phyloP scores from a whole-genome alignment of 2,113 vertebrate genomes.

The Forbesichthys papilliferus region DNA sequence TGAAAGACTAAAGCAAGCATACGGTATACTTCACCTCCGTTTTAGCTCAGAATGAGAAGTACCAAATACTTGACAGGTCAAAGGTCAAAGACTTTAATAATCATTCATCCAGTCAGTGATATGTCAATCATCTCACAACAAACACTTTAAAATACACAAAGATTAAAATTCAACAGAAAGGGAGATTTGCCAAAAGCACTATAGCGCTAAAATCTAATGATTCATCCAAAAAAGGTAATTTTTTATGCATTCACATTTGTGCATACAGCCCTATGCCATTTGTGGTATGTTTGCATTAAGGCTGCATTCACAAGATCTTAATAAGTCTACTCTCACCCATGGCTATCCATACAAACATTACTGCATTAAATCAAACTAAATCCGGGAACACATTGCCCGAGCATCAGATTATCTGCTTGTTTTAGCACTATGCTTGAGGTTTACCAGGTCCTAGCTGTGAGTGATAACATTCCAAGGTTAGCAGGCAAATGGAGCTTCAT shows the following conservation, averaged over 20 bases:
- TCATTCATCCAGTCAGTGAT: conserved; percentile 59
- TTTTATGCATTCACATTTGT: too few relatives aligned
- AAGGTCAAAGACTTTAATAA: conserved; percentile 61
- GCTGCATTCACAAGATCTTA: too few relatives aligned
- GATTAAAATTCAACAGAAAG: conserved; percentile 25
- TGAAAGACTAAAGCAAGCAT: too few relatives aligned
- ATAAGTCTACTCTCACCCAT: too few relatives aligned
- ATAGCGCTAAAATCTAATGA: too few relatives aligned
- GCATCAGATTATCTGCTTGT: not conserved
- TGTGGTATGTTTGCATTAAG: too few relatives aligned
- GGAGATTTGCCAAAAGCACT: not conserved
- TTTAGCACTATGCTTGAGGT: conserved; percentile 2
- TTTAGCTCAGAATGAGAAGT: too few relatives aligned
- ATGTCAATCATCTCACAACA: conserved; percentile 38
- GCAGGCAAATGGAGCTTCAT: not conserved
- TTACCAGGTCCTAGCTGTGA: not conserved
- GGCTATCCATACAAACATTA: not conserved
- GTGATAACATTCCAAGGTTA: not conserved
- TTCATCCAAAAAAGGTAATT: too few relatives aligned
- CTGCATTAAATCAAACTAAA: not conserved
- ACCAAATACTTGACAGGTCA: not conserved
- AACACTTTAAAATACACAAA: conserved; percentile 43
- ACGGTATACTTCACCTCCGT: too few relatives aligned
- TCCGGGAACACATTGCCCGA: too few relatives aligned
- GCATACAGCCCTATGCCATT: too few relatives aligned